These are phyloP conservation scores for Drosophila barbarae DNA, from an alignment of 2,888 invertebrate genomes.

Conservation along the genomic window DNA sequence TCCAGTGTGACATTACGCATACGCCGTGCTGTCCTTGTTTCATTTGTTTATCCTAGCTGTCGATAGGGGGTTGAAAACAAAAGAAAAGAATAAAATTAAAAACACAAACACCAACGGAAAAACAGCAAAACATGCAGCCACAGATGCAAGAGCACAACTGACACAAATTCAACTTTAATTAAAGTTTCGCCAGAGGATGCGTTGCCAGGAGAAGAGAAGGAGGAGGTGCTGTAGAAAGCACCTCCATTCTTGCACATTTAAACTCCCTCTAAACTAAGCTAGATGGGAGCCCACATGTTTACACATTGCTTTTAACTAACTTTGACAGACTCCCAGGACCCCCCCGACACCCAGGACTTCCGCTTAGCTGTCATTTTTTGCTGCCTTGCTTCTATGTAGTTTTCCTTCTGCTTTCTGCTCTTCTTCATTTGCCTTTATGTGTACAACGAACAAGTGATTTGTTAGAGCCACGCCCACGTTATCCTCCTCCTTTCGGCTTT, in stretches of 20 bases:
- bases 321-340: conserved; percentile 32
- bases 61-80: background rate
- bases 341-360: background rate
- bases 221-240: background rate
- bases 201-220: background rate
- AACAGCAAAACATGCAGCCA: conserved; percentile 18
- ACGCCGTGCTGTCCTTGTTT: background rate
- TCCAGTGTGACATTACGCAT: background rate
- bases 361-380: conserved; percentile 25
- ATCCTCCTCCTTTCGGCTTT: conserved; percentile 6
- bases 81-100: background rate
- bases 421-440: conserved; percentile 32
- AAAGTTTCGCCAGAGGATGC: conserved; percentile 38
- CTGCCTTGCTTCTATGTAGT: conserved; percentile 3
- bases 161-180: conserved; percentile 66
- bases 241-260: conserved; percentile 12
- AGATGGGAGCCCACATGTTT: conserved; percentile 42
- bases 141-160: conserved; percentile 45
- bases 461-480: conserved; percentile 43
- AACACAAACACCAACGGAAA: conserved; percentile 1
- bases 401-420: conserved; percentile 16
- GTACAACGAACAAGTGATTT: conserved; percentile 45
- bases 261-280: conserved; percentile 23
- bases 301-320: conserved; percentile 54
- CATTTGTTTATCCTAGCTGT: background rate